Percentiles rank a stretch among this genome's conserved stretches.
These are phyloP conservation scores for Phodopus roborovskii DNA, from an alignment of 2,113 vertebrate species.

Conservation along the genomic window DNA sequence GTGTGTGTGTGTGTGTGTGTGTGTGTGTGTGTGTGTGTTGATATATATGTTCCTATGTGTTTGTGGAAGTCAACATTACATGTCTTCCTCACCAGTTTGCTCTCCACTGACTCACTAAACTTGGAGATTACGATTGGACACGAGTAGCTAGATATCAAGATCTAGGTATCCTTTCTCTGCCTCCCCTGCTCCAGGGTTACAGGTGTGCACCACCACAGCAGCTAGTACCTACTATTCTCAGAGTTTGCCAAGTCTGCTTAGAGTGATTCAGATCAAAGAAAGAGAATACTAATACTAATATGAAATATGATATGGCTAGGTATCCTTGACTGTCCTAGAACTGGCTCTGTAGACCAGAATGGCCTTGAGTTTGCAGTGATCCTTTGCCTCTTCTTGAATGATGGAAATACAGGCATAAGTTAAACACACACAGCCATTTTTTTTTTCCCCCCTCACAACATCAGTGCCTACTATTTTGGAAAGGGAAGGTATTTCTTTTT, in stretches of 20 bases:
- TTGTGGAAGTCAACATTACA: not conserved
- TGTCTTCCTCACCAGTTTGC: not conserved
- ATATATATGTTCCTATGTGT: not conserved
- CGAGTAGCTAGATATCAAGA: not conserved
- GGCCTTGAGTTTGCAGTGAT: not conserved
- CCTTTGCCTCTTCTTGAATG: not conserved
- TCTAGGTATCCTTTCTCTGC: not conserved
- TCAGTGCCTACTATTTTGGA: not conserved
- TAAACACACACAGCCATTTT: not conserved
- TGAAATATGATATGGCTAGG: not conserved
- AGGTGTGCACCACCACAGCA: not conserved
- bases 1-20: not conserved
- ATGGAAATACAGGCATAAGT: not conserved
- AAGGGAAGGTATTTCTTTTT: not conserved
- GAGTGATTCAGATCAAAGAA: not conserved
- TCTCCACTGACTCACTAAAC: not conserved
- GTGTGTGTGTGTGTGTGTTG: not conserved
- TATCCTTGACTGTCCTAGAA: not conserved
- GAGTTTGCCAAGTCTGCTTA: not conserved
- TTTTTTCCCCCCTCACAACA: not conserved
- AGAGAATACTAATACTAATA: not conserved
- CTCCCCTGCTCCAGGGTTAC: not conserved
- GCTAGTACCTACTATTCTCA: constrained; percentile 16
- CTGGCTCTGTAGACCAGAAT: not conserved
- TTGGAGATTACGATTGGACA: not conserved